Conservation (phyloP, 2,797 vertebrate genomes). For the Xiphorhynchus erythropygius region DNA sequence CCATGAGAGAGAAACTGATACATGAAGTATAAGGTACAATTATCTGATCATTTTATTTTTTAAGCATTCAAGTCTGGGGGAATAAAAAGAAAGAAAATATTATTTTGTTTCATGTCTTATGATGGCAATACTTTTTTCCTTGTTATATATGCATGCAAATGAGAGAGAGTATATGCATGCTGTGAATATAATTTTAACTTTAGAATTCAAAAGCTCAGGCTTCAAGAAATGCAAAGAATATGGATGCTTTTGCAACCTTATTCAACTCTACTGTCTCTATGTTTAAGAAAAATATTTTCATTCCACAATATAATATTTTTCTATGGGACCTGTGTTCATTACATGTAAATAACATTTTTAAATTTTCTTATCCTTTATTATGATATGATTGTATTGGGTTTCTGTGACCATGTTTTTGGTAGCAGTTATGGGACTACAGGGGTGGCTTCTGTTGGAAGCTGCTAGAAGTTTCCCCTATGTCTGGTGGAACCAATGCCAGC, state of each 20-base stretch:
- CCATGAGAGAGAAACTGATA: neutral
- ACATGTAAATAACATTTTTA: neutral
- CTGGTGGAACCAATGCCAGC: no score
- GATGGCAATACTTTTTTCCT: neutral
- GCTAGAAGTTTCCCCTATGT: no score
- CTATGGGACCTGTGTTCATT: neutral
- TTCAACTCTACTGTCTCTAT: neutral
- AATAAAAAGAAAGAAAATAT: fast-evolving
- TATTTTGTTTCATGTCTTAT: neutral
- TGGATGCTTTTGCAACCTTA: neutral
- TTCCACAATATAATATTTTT: neutral
- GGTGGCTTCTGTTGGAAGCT: no score
- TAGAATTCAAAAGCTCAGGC: neutral
- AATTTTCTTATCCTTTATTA: neutral
- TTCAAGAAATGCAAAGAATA: neutral
- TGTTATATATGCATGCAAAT: neutral
- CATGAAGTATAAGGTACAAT: neutral
- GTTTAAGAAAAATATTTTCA: neutral
- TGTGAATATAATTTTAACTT: neutral
- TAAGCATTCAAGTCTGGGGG: neutral
- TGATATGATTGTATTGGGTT: no score
- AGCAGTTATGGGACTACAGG: no score
- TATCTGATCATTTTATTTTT: neutral
- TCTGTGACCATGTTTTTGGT: no score
- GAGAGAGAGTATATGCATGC: fast-evolving